A percentile compares a stretch with the other conserved stretches of the same genome.
Evolutionary conservation across 2,113 vertebrate genomes (phyloP).

Genomic region (Hippotragus niger): DNA sequence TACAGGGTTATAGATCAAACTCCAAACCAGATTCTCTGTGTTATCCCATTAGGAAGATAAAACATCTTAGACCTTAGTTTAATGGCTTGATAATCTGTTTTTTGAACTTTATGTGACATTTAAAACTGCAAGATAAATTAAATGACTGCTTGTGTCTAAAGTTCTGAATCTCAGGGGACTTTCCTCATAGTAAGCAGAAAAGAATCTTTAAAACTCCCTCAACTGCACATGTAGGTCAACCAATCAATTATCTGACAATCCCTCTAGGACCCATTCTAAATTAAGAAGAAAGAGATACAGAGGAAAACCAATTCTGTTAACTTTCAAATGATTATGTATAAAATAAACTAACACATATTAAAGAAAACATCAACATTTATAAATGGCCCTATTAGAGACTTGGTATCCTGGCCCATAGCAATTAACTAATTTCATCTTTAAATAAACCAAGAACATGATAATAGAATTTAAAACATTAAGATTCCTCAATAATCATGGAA

Average conservation of each 20-base stretch:
- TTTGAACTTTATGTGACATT: constrained; percentile 98
- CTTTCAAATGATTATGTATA: constrained; percentile 77
- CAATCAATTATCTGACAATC: constrained; percentile 94
- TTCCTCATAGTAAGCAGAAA: constrained; percentile 85
- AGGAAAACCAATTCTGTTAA: constrained; percentile 75
- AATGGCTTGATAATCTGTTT: constrained; percentile 93
- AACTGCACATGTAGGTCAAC: constrained; percentile 89
- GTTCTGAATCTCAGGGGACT: constrained; percentile 88
- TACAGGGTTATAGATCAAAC: constrained; percentile 87
- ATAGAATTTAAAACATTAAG: constrained; percentile 10
- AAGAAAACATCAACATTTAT: constrained; percentile 65
- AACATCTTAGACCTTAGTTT: constrained; percentile 90
- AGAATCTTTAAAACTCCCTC: constrained; percentile 90
- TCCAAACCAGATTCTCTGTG: constrained; percentile 89
- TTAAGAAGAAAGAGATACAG: constrained; percentile 74
- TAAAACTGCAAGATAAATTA: constrained; percentile 93
- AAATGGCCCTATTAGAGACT: constrained; percentile 58
- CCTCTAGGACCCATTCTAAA: constrained; percentile 90
- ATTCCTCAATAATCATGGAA: not conserved
- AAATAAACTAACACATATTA: constrained; percentile 75
- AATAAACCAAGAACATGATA: constrained; percentile 15
- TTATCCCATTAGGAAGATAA: constrained; percentile 97
- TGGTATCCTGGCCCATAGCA: not conserved
- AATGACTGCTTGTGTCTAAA: constrained; percentile 90
- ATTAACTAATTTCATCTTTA: constrained; percentile 38